A percentile compares a stretch with the other conserved stretches of the same genome.
Evolutionary conservation across 1,140 invertebrate species (phyloP).

Genomic region (Cryptotermes secundus): DNA sequence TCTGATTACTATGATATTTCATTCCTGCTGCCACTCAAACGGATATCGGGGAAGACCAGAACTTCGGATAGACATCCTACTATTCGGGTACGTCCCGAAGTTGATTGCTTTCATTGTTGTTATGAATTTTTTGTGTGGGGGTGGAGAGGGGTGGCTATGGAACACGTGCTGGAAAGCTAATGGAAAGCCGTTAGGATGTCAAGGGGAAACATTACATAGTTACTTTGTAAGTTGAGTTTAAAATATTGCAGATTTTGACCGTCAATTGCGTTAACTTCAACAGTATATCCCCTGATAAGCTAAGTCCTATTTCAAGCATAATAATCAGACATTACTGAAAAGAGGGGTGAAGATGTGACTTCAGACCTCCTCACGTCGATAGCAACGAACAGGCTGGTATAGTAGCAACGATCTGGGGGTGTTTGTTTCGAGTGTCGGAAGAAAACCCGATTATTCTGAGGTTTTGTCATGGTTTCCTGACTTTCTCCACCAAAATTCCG

Average conservation of each 20-base stretch:
- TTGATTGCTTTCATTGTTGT: neutral
- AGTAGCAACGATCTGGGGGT: too few relatives aligned
- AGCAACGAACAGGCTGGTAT: too few relatives aligned
- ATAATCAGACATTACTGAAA: neutral
- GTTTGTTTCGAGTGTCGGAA: too few relatives aligned
- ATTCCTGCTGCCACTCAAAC: neutral
- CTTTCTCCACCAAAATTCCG: too few relatives aligned
- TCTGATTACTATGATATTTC: slow-evolving; percentile 1
- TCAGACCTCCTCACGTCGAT: too few relatives aligned
- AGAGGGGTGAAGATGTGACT: too few relatives aligned
- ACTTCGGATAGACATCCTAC: neutral
- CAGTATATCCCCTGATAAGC: neutral
- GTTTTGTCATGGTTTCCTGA: too few relatives aligned
- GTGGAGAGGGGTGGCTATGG: too few relatives aligned
- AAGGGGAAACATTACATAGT: neutral
- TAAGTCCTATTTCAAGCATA: neutral
- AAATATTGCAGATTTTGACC: neutral
- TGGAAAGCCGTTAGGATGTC: neutral
- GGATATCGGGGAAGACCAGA: neutral
- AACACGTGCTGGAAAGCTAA: neutral
- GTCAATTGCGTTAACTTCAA: neutral
- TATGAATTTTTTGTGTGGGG: neutral
- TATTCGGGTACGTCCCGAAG: neutral
- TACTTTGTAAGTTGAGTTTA: neutral
- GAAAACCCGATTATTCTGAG: too few relatives aligned